Conservation (phyloP, 2,113 vertebrate species). For the Diadophis punctatus region DNA sequence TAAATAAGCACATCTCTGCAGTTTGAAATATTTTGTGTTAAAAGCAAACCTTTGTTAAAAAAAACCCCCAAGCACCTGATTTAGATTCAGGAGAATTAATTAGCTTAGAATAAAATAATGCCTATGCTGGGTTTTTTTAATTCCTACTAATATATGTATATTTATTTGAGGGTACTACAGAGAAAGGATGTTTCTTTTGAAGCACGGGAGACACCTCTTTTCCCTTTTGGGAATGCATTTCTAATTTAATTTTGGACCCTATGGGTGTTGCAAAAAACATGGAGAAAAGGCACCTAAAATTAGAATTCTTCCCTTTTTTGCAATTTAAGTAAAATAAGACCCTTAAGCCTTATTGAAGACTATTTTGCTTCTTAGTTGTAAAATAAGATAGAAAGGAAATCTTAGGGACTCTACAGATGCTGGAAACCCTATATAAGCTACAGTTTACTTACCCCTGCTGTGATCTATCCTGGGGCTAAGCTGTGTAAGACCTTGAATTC, state of each 20-base stretch:
- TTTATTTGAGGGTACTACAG: background rate
- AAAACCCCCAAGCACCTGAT: constrained; percentile 7
- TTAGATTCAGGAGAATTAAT: background rate
- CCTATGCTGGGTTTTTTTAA: background rate
- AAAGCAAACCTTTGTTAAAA: constrained; percentile 4
- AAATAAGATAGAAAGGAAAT: background rate
- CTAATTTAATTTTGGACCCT: background rate
- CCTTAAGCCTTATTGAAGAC: background rate
- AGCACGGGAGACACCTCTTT: background rate
- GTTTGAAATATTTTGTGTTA: constrained; percentile 1
- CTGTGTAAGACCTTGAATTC: background rate
- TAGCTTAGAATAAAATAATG: background rate
- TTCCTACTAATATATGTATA: background rate
- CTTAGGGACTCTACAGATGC: background rate
- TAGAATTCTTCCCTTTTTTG: background rate
- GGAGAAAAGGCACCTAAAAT: background rate
- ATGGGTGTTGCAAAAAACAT: background rate
- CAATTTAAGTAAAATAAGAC: background rate
- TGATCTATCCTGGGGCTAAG: background rate
- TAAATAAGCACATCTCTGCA: background rate
- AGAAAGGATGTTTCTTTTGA: background rate
- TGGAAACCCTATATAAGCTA: background rate
- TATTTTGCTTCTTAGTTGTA: background rate
- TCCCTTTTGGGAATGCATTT: background rate
- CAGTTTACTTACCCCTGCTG: background rate